Base-by-base conservation (phyloP, 2,113 vertebrate species). In the Pimephales promelas region DNA sequence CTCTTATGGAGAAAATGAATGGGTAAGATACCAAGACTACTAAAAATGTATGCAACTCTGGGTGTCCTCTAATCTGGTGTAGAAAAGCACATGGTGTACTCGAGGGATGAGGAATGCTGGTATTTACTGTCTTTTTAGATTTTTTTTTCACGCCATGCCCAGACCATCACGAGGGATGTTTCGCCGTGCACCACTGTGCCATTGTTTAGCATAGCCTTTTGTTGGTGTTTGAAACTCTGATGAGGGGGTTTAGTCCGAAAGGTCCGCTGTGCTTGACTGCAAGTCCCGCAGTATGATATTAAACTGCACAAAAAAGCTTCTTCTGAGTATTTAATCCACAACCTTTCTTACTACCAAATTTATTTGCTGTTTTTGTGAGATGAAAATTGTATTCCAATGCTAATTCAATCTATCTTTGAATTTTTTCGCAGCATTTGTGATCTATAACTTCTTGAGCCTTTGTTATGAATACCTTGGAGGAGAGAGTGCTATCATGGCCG, bases 381-480 rank as follows among this genome's bases (percentile, higher is more conserved):
- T 34, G 34, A 36, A 66, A 3, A 49, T 49, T 20, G 16, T 52
- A 54, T 68, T 40, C 22, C 34, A 22, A 36, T 68, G 5, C 13
- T 34, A 56, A 34, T 77, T 49, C 49, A 40, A 28, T 79, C 3
- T 2, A 24, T 52, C 45, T 71, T 26, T 6, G 52, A 22, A 64
- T 47, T 52, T 45, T 45, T 89, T 57, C 54, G 0, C 92, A 98
- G 98, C 97, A 0, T 98, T 99, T 24, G 97, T 97, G 43, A 98
- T 99, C 86, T 98, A 98, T 92, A 99, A 97, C 91, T 98, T 98
- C 91, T 93, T 99, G 88, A 99, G 97, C 89, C 95, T 98, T 64
- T 98, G 97, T 88, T 99, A 98, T 1, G 97, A 98, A 88, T 99
- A 99, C 87, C 94, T 99, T 0, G 98, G 98, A 31, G 98, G 97